These are phyloP conservation scores for Taenioides sp. DNA, from an alignment of 2,797 vertebrate species.

Conservation along the genomic window DNA sequence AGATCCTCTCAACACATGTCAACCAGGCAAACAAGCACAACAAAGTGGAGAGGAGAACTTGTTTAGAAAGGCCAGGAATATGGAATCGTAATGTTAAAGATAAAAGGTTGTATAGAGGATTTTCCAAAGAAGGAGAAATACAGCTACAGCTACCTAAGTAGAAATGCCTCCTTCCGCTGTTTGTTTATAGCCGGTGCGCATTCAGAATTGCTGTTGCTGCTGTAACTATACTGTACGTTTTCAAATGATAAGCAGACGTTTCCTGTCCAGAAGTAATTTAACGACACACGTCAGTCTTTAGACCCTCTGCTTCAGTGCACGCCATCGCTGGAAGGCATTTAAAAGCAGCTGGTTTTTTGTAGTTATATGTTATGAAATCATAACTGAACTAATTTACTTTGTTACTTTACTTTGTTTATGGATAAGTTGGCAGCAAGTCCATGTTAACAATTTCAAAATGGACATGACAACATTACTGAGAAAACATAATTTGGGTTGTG, in stretches of 20 bases:
- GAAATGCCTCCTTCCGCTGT: too few relatives aligned
- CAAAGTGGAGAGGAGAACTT: constrained; percentile 3
- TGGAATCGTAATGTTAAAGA: not conserved
- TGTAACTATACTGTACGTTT: too few relatives aligned
- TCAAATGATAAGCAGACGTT: too few relatives aligned
- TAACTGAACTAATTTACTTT: not conserved
- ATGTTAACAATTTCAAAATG: not conserved
- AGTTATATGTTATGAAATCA: not conserved
- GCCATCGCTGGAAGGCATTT: not conserved
- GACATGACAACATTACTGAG: constrained; percentile 1
- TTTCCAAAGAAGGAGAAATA: too few relatives aligned
- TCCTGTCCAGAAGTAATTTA: too few relatives aligned
- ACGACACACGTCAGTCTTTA: too few relatives aligned
- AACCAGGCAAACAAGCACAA: constrained; percentile 2
- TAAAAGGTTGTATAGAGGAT: too few relatives aligned
- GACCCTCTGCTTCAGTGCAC: too few relatives aligned
- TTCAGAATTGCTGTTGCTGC: too few relatives aligned
- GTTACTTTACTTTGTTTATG: not conserved
- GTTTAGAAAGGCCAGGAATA: not conserved
- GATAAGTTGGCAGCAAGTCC: not conserved
- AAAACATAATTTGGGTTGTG: constrained; percentile 1
- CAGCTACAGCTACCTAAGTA: too few relatives aligned
- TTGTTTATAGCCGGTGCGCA: too few relatives aligned
- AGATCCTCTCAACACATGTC: not conserved
- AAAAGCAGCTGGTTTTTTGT: not conserved